phyloP scores from a whole-genome alignment of 1,140 invertebrate genomes.

The Macrocentrus cingulum region DNA sequence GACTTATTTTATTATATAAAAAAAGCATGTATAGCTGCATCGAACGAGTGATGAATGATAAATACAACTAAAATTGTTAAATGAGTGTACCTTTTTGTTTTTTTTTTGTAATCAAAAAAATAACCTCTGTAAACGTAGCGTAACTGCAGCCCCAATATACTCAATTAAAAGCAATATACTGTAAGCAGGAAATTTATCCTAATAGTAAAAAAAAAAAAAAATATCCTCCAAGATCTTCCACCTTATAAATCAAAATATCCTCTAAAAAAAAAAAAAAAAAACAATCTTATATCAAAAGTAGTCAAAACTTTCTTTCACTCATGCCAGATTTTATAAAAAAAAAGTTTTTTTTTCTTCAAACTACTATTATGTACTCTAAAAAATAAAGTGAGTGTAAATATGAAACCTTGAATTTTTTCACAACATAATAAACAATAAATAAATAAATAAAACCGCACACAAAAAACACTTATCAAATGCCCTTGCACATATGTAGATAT shows the following conservation, averaged over 20 bases:
- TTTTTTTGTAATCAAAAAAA: background rate
- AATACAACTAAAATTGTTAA: constrained; percentile 26
- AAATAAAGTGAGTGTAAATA: constrained; percentile 51
- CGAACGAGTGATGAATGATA: background rate
- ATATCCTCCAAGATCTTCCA: background rate
- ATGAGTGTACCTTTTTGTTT: constrained; percentile 27
- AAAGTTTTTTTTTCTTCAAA: no score
- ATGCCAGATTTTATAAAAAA: no score
- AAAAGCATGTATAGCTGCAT: background rate
- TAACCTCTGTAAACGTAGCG: background rate
- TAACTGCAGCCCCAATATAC: background rate
- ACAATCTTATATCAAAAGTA: no score
- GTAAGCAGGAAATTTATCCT: background rate
- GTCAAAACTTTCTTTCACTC: no score
- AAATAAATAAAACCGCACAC: background rate
- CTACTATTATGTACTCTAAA: constrained; percentile 41
- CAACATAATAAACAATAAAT: background rate
- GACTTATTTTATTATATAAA: constrained; percentile 10
- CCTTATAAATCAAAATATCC: no score
- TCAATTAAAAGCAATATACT: constrained; percentile 4
- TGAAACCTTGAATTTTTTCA: constrained; percentile 24
- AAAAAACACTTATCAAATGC: no score
- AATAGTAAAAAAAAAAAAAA: background rate
- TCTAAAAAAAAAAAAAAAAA: no score
- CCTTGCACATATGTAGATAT: no score